Evolutionary conservation across 2,113 vertebrate species (phyloP).

Genomic region (Crotalus viridis): DNA sequence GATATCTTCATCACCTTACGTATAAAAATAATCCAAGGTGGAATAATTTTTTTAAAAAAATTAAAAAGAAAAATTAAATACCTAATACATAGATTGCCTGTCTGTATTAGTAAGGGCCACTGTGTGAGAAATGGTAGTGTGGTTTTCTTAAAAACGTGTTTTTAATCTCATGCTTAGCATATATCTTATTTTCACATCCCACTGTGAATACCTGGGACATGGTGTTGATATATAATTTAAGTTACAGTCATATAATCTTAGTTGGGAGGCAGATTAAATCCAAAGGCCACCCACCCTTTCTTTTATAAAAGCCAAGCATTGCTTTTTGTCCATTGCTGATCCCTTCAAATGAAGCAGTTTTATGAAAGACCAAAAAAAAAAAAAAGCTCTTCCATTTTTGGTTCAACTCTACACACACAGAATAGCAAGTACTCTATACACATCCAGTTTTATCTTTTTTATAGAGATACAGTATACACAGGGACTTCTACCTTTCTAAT

Average conservation of each 20-base stretch:
- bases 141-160: neutral
- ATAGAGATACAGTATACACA: neutral
- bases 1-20: neutral
- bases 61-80: neutral
- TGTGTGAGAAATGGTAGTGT: neutral
- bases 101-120: neutral
- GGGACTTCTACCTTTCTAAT: constrained; percentile 29
- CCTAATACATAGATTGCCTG: neutral
- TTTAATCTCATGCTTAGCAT: neutral
- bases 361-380: neutral
- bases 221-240: neutral
- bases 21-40: neutral
- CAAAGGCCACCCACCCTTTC: neutral
- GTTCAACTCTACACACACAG: neutral
- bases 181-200: neutral
- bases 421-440: neutral
- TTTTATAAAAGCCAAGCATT: neutral
- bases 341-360: neutral
- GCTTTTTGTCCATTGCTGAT: neutral
- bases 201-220: neutral
- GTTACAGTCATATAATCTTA: neutral
- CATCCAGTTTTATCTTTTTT: neutral
- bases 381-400: neutral
- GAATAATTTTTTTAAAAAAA: neutral
- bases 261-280: neutral